Base-by-base conservation (phyloP, 2,113 vertebrate species). In the Varanus salvator region DNA sequence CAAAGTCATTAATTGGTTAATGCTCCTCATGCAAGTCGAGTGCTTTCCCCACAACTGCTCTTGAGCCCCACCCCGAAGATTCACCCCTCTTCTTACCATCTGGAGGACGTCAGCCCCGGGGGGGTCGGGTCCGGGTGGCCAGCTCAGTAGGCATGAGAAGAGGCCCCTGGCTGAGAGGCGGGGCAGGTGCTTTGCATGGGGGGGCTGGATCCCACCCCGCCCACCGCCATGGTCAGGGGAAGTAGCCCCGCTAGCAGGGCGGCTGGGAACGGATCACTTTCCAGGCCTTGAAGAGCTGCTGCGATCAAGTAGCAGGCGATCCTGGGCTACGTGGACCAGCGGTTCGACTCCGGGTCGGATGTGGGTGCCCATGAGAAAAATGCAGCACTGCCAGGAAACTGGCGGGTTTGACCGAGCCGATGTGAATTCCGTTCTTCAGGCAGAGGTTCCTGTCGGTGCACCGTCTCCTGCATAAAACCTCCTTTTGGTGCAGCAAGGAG, bases 1-100 rank as follows among this genome's bases (percentile, higher is more conserved):
- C 95, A 96, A 57, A 80, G 93, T 83, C 88, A 48, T 69, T 85
- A 85, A 94, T 92, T 89, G 93, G 94, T 97, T 93, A 96, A 94
- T 92, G 44, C 1, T 57, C 84, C 91, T 93, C 0, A 21, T 17
- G 72, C 1, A 31, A n/a, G 0, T 7, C 19, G 0, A 44, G 31
- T 8, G 31, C 74, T 44, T 50, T 17, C 15, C 80, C 34, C 31
- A 44, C 77, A 68, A 15, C 6, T 25, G 1, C 6, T 34, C n/a
- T 44, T 60, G 31, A 64, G 44, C 31, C 21, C 34, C 31, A 81
- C 52, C 2, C 52, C 17, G 19, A n/a, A 14, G 38, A 27, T 8
- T 57, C n/a, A 7, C 21, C 29, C 52, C 80, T 60, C 31, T 81
- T 81, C 7, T n/a, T 60, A 34, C 64, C 14, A 50, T 27, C n/a